Base-by-base conservation (phyloP, 1,140 invertebrate species). In the Drosophila ficusphila region DNA sequence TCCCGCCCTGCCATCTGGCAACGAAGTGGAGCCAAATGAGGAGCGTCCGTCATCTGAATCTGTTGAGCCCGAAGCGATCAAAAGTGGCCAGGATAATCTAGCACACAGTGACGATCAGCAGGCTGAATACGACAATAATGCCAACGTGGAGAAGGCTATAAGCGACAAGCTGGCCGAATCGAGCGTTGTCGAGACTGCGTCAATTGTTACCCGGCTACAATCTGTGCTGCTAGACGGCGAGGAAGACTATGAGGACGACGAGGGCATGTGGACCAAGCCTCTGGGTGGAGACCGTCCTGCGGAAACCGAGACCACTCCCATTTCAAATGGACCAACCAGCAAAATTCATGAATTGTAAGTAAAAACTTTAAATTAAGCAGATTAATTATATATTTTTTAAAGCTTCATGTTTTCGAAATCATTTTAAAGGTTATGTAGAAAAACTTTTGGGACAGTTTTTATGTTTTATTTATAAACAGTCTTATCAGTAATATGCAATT, bases 211-310 rank as follows among this genome's bases (percentile, higher is more conserved):
- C 8, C 71, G 76, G n/a, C n/a, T 90, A 27, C 86, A 90, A 38
- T 90, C 86, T 31, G 86, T 90, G 49, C 48, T 90, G 39, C 54
- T 90, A 12, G 88, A 73, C 39, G 89, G 82, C 31, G 88, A 90
- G 38, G 89, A 90, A 29, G 89, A 90, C 16, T 90, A 90, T 47
- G 89, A 90, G 39, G 89, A 90, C 47, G 89, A 90, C 48, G 89
- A 90, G 44, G 89, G 89, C 31, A 90, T 90, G 89, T 90, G 89
- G 89, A 90, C 89, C 21, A 90, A 90, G 51, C 89, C 89, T 14
- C 34, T 90, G 19, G 89, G 82, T 16, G 81, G 42, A 27, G 77
- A 58, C 41, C 60, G 38, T 47, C 12, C 38, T 16, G 19, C 62
- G 14, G 61, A 75, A n/a, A 18, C 33, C 6, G 57, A 72, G 7